These are phyloP conservation scores for Lasioglossum morio DNA, from an alignment of 2,888 invertebrate genomes.

Conservation along the genomic window DNA sequence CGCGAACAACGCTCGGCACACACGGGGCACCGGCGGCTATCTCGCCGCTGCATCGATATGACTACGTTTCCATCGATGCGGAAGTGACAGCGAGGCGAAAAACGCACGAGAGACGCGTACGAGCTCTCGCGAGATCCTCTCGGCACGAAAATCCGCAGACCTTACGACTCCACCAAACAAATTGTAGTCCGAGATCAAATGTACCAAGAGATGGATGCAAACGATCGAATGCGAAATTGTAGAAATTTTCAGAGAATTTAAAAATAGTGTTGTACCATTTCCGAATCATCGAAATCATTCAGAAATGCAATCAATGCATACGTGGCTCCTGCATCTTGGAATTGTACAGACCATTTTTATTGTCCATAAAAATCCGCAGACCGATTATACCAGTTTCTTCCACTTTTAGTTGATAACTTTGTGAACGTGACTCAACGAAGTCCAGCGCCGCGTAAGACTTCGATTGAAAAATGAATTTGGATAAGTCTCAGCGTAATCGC, in stretches of 20 bases:
- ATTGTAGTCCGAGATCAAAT: conserved; percentile 14
- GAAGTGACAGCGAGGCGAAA: conserved; percentile 62
- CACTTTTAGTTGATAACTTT: neutral
- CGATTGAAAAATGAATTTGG: neutral
- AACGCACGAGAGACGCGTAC: conserved; percentile 53
- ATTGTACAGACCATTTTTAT: neutral
- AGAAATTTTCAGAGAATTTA: no score
- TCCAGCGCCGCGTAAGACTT: neutral
- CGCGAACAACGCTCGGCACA: conserved; percentile 79
- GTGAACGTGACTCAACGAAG: neutral
- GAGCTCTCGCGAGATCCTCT: conserved; percentile 39
- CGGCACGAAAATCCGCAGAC: neutral
- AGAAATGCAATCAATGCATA: neutral
- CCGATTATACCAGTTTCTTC: neutral
- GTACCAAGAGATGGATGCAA: neutral
- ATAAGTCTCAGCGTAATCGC: neutral
- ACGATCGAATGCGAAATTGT: neutral
- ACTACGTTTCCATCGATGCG: conserved; percentile 77
- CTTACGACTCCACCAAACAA: conserved; percentile 33
- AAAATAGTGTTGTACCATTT: neutral
- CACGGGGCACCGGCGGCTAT: conserved; percentile 69
- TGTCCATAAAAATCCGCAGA: neutral
- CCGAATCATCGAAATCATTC: neutral
- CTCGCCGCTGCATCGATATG: conserved; percentile 72
- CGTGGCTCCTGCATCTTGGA: neutral